Conservation (phyloP, 2,797 vertebrate species). For the Danio kyathit region DNA sequence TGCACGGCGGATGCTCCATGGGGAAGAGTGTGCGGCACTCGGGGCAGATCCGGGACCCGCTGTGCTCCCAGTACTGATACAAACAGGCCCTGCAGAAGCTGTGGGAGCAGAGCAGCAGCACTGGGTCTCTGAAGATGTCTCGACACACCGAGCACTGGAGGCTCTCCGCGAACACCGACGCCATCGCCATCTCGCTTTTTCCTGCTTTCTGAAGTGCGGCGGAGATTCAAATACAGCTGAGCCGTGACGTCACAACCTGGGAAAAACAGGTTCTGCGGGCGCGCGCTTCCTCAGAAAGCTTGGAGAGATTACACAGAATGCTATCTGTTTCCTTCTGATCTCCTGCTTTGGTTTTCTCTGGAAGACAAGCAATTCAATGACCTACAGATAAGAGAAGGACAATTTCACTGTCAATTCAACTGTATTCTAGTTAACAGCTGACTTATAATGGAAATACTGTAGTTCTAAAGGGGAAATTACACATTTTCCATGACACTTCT, state of each 20-base stretch:
- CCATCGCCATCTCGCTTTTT: constrained; percentile 34
- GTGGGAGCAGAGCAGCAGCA: constrained; percentile 79
- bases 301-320: neutral
- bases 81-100: constrained; percentile 81
- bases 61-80: constrained; percentile 71
- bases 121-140: constrained; percentile 79
- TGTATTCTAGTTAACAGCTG: neutral
- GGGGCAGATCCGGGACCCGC: constrained; percentile 41
- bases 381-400: too few species aligned
- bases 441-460: neutral
- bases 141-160: constrained; percentile 78
- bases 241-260: constrained; percentile 9
- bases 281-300: too few species aligned
- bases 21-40: constrained; percentile 50
- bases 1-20: constrained; percentile 35
- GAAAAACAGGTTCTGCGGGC: constrained; percentile 1
- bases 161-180: constrained; percentile 66
- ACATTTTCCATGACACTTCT: too few species aligned
- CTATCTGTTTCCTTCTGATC: neutral
- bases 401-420: neutral
- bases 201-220: neutral
- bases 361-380: neutral
- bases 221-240: constrained; percentile 14
- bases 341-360: neutral
- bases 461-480: too few species aligned